Conservation (phyloP, 2,797 vertebrate genomes). For the Cryptoblepharus egeriae region DNA sequence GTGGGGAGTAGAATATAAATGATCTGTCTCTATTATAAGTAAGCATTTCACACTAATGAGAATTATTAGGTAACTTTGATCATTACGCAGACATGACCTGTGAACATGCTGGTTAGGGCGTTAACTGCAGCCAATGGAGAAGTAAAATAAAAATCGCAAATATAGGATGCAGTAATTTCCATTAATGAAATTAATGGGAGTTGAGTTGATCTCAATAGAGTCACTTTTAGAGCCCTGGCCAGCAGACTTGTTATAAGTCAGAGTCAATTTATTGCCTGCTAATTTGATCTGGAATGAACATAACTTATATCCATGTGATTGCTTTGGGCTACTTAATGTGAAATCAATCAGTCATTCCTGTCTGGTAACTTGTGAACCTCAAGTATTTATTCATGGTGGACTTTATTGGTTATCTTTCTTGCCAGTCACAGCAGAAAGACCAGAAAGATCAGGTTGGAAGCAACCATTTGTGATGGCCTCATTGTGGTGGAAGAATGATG, state of each 20-base stretch:
- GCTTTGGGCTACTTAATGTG: background rate
- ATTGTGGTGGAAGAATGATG: background rate
- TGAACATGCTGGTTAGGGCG: background rate
- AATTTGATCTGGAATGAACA: conserved; percentile 18
- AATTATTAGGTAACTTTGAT: conserved; percentile 10
- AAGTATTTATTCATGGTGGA: background rate
- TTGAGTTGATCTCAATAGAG: conserved; percentile 1
- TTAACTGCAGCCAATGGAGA: background rate
- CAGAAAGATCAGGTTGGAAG: background rate
- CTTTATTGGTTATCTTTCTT: conserved; percentile 1
- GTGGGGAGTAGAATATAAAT: background rate
- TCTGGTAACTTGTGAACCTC: background rate
- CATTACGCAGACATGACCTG: background rate
- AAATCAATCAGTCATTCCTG: conserved; percentile 5
- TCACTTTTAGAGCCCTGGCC: conserved; percentile 15
- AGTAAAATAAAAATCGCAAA: conserved; percentile 18
- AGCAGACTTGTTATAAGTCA: background rate
- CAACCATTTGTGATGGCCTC: background rate
- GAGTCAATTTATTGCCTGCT: background rate
- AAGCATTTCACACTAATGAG: background rate
- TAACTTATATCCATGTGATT: conserved; percentile 1
- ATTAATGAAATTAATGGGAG: conserved; percentile 32
- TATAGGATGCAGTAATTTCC: background rate
- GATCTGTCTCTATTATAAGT: background rate
- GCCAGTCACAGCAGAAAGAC: background rate